These are phyloP conservation scores for Malurus leucopterus DNA, from an alignment of 2,797 vertebrate genomes.

Conservation along the genomic window DNA sequence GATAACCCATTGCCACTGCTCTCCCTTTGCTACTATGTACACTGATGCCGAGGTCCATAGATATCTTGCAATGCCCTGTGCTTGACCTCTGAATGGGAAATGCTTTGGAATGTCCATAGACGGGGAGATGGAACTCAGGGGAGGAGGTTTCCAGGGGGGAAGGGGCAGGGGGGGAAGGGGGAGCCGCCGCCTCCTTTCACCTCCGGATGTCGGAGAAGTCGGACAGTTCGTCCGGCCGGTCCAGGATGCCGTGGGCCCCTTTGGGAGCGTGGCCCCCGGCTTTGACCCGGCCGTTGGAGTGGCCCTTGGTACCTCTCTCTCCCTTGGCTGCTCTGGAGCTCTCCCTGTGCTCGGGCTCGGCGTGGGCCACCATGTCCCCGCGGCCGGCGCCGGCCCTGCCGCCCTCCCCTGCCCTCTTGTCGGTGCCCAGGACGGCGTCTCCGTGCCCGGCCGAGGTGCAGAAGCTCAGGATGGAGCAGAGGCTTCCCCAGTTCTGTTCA, in stretches of 20 bases:
- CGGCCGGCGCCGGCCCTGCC: conserved; percentile 52
- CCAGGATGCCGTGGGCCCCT: conserved; percentile 76
- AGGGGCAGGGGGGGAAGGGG: not conserved
- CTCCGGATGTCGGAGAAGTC: conserved; percentile 90
- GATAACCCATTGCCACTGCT: conserved; percentile 55
- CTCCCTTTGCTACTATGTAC: conserved; percentile 63
- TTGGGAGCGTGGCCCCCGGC: conserved; percentile 74
- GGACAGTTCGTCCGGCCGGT: conserved; percentile 81
- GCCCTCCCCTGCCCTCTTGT: conserved; percentile 54
- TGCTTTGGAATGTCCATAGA: conserved; percentile 93
- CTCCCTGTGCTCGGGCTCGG: conserved; percentile 74
- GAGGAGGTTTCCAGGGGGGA: conserved; percentile 54
- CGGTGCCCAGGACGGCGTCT: conserved; percentile 44
- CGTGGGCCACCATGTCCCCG: conserved; percentile 55
- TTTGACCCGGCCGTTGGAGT: conserved; percentile 73
- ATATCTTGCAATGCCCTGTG: conserved; percentile 85
- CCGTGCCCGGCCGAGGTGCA: conserved; percentile 74
- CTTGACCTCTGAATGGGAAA: conserved; percentile 87
- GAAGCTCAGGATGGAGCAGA: conserved; percentile 95
- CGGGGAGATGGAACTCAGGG: conserved; percentile 74
- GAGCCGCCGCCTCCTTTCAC: conserved; percentile 77
- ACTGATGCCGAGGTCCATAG: conserved; percentile 62
- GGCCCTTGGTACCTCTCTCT: conserved; percentile 81
- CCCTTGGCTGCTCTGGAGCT: conserved; percentile 74
- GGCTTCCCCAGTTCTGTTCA: conserved; percentile 93